Percentiles rank a stretch among this genome's conserved stretches.
phyloP scores from a whole-genome alignment of 2,888 invertebrate species.

The Pollenia amentaria region DNA sequence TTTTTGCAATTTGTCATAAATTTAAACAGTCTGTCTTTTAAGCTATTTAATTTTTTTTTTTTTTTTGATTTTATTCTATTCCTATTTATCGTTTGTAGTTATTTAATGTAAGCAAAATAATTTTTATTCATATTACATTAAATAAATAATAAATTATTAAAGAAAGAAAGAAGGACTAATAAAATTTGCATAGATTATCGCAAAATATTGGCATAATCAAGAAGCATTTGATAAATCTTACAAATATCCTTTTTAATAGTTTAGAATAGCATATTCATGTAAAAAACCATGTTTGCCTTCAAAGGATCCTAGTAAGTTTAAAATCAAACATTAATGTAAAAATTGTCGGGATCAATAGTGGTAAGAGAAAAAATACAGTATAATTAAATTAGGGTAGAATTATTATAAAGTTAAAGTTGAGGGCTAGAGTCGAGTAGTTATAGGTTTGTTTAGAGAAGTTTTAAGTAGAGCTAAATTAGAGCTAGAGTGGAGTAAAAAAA shows the following conservation, averaged over 20 bases:
- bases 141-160: neutral
- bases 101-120: slow-evolving; percentile 34
- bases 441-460: too few species aligned
- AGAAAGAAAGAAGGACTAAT: slow-evolving; percentile 3
- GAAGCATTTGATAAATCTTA: neutral
- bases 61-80: neutral
- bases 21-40: slow-evolving; percentile 69
- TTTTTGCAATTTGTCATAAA: slow-evolving; percentile 73
- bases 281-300: too few species aligned
- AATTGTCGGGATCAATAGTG: too few species aligned
- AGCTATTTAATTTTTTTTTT: slow-evolving; percentile 31
- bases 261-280: too few species aligned
- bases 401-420: too few species aligned
- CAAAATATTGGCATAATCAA: neutral
- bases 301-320: too few species aligned
- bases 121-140: slow-evolving; percentile 45
- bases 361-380: too few species aligned
- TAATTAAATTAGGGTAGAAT: too few species aligned
- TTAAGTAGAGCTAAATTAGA: too few species aligned
- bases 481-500: too few species aligned
- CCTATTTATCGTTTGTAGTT: slow-evolving; percentile 50
- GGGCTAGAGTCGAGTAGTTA: too few species aligned
- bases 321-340: too few species aligned
- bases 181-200: neutral
- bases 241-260: neutral